These are phyloP conservation scores for Sylvicola cinctus DNA, from an alignment of 2,888 invertebrate genomes.

Conservation along the genomic window DNA sequence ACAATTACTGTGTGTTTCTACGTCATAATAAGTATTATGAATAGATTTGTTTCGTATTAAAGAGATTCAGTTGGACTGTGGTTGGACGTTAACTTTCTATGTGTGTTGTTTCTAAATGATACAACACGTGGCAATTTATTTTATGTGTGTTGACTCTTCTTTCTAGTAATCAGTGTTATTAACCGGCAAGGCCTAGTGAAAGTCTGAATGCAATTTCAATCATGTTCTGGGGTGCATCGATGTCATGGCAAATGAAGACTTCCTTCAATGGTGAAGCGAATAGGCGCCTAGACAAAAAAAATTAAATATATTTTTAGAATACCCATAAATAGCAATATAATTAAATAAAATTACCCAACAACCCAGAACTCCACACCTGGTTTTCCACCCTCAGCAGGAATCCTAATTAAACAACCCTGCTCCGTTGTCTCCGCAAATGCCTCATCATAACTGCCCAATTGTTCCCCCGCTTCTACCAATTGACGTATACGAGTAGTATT, in stretches of 20 bases:
- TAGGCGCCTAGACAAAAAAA: slow-evolving; percentile 40
- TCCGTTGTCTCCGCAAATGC: slow-evolving; percentile 64
- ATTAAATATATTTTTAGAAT: slow-evolving; percentile 11
- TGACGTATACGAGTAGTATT: slow-evolving; percentile 46
- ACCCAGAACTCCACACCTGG: slow-evolving; percentile 52
- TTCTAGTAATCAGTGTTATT: too few species aligned
- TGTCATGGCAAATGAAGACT: slow-evolving; percentile 72
- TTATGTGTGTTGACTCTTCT: too few species aligned
- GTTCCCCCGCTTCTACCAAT: too few species aligned
- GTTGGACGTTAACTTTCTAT: too few species aligned
- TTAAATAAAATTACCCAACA: slow-evolving; percentile 36
- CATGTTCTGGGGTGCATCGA: slow-evolving; percentile 68
- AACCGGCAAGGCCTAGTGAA: slow-evolving; percentile 27
- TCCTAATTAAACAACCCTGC: slow-evolving; percentile 53
- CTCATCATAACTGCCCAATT: too few species aligned
- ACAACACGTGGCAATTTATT: too few species aligned
- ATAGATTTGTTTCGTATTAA: too few species aligned
- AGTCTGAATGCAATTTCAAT: slow-evolving; percentile 73
- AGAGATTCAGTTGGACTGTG: too few species aligned
- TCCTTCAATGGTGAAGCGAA: slow-evolving; percentile 61
- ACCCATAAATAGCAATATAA: slow-evolving; percentile 3
- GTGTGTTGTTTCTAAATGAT: too few species aligned
- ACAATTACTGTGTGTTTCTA: too few species aligned
- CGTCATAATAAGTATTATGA: too few species aligned
- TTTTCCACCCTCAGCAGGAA: slow-evolving; percentile 19